phyloP scores from a whole-genome alignment of 92 coral and sea anemone species.

The Epizoanthus rinbou region DNA sequence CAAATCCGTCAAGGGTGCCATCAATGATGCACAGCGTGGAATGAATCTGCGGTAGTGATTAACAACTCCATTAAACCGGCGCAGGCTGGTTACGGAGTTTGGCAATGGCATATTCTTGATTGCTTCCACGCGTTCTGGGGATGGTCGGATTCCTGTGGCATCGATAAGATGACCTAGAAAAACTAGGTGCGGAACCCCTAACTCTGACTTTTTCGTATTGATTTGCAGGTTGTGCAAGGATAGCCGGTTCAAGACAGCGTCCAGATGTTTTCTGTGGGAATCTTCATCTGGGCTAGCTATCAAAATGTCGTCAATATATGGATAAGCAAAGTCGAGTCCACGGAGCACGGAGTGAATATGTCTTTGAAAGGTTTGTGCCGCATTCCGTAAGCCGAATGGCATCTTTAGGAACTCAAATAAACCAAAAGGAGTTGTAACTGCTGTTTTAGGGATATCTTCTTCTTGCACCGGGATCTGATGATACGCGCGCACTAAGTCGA shows the following conservation, averaged over 20 bases:
- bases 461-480: too few species aligned
- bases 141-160: conserved; percentile 26
- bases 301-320: conserved; percentile 13
- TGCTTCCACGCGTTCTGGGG: conserved; percentile 16
- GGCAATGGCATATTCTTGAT: conserved; percentile 26
- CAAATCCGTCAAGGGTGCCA: conserved; percentile 13
- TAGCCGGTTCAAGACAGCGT: background rate
- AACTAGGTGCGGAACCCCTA: conserved; percentile 7
- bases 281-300: conserved; percentile 1
- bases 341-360: conserved; percentile 7
- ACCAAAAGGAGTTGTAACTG: too few species aligned
- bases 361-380: conserved; percentile 30
- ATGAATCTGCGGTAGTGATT: conserved; percentile 12
- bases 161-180: conserved; percentile 17
- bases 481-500: background rate
- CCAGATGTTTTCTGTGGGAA: conserved; percentile 7
- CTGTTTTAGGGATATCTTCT: conserved; percentile 16
- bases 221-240: background rate
- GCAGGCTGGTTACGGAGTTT: background rate
- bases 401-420: conserved; percentile 2
- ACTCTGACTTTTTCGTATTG: conserved; percentile 21
- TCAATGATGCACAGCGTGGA: conserved; percentile 7
- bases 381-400: conserved; percentile 25
- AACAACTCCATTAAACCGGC: conserved; percentile 6
- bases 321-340: conserved; percentile 23